Evolutionary conservation across 2,113 vertebrate species (phyloP), one percentile per base, ranked within the genome.

Genomic region (Cercopithecus mona): DNA sequence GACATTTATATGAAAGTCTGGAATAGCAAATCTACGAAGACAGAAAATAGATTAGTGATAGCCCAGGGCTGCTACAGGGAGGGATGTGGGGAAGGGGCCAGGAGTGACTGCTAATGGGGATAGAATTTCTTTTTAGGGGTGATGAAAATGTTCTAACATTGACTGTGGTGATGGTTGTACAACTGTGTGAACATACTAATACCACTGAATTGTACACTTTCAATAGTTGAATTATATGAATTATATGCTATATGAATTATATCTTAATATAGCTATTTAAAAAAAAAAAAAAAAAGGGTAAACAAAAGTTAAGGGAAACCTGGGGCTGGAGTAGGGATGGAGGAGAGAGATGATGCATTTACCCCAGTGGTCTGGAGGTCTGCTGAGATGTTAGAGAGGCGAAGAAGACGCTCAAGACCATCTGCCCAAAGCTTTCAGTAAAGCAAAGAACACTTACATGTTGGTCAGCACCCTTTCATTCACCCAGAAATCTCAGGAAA

Each of bases 271-370:
- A 59, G 68, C 79, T 78, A 9, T 61, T 89, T 38, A 7, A 43
- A 45, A 30, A 23, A 55, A 64, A 64, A 61, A 25, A 57, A 45
- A 17, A 45, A 12, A 40, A 8, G 8, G 5, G 23, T 14, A 8
- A 17, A 20, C 14, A n/a, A 6, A 3, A 72, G 43, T 27, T 6
- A 38, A 57, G 38, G 40, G 43, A 59, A 64, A 68, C 13, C 25
- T 2, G 66, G 93, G 32, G 38, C 5, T 38, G 17, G 66, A 70
- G 61, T 12, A 2, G 0, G 6, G 52, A 66, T 1, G 0, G 1
- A 50, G 18, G 5, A 25, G 18, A 55, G 40, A 66, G 32, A 11
- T 0, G 61, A 38, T 20, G 23, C 0, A 0, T 27, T n/a, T 12
- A 32, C 11, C 22, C 22, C 23, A 2, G 78, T 10, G 23, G 20